Percentiles rank a stretch among this genome's conserved stretches.
Evolutionary conservation across 2,113 vertebrate genomes (phyloP).

Genomic region (Fregetta grallaria): DNA sequence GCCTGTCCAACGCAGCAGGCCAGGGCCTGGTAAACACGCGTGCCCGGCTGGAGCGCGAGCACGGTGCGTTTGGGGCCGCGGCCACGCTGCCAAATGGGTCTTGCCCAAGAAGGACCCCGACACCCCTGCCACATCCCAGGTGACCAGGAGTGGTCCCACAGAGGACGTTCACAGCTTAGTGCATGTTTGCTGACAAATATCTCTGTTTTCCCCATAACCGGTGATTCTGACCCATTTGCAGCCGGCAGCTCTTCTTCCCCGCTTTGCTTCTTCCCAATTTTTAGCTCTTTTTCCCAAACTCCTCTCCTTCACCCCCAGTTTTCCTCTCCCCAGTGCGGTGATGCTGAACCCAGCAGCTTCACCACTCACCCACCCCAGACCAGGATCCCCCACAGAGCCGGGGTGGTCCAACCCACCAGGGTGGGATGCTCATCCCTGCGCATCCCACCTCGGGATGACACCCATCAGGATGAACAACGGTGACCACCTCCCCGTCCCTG

Average conservation of each 20-base stretch:
- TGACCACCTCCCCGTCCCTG: rapidly evolving
- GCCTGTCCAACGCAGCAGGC: rapidly evolving
- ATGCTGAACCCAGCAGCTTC: rapidly evolving
- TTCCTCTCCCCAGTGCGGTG: rapidly evolving
- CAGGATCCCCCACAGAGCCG: rapidly evolving
- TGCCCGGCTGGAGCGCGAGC: neutral
- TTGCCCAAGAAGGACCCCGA: neutral
- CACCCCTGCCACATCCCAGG: rapidly evolving
- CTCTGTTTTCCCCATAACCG: rapidly evolving
- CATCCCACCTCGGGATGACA: neutral
- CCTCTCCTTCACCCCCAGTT: neutral
- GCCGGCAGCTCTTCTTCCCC: rapidly evolving
- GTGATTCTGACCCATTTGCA: neutral
- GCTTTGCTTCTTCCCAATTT: neutral
- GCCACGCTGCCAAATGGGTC: rapidly evolving
- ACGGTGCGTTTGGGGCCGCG: rapidly evolving
- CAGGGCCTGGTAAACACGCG: rapidly evolving
- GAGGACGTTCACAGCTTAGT: rapidly evolving
- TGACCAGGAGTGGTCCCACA: neutral
- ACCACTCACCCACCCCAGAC: rapidly evolving
- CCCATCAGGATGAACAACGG: rapidly evolving
- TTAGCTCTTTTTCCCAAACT: neutral
- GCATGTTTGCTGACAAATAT: rapidly evolving
- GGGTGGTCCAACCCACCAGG: rapidly evolving
- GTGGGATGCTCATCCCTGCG: neutral